These are phyloP conservation scores for Astreopora myriophthalma DNA, from an alignment of 64 coral and sea anemone species.

Conservation along the genomic window DNA sequence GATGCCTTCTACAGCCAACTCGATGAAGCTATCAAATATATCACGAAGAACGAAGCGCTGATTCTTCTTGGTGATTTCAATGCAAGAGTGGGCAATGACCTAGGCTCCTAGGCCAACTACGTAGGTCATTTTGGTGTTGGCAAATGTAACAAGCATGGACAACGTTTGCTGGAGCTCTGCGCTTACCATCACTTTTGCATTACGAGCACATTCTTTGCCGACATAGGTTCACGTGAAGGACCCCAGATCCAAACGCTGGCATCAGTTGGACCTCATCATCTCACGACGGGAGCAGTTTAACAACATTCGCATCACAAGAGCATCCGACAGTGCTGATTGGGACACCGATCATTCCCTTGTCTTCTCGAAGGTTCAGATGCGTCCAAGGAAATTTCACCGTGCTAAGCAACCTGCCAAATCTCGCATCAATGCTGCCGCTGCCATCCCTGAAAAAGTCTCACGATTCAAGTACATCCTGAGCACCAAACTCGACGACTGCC, in stretches of 20 bases:
- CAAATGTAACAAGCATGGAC: not conserved
- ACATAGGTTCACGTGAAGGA: not conserved
- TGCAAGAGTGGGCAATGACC: not conserved
- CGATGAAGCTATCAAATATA: not conserved
- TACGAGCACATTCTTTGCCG: not conserved
- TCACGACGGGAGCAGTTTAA: not conserved
- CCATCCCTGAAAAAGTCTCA: not conserved
- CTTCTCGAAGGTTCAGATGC: not conserved
- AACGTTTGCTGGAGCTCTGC: conserved; percentile 7
- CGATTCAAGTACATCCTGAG: conserved; percentile 9
- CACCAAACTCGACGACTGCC: not conserved
- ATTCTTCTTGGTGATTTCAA: conserved; percentile 3
- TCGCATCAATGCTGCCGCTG: conserved; percentile 37
- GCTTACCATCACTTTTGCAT: not conserved
- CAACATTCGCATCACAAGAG: not conserved
- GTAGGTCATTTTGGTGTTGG: not conserved
- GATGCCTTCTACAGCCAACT: conserved; percentile 7
- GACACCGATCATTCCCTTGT: conserved; percentile 39
- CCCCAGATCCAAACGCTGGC: not conserved
- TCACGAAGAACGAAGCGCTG: not conserved
- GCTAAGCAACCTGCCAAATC: conserved; percentile 21
- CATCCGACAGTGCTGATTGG: conserved; percentile 42
- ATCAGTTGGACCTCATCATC: conserved; percentile 36
- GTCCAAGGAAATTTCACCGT: conserved; percentile 17
- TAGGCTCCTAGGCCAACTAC: not conserved